Percentiles rank a stretch among this genome's conserved stretches.
Evolutionary conservation across 2,888 invertebrate genomes (phyloP).

Genomic region (Micropterix aruncella): DNA sequence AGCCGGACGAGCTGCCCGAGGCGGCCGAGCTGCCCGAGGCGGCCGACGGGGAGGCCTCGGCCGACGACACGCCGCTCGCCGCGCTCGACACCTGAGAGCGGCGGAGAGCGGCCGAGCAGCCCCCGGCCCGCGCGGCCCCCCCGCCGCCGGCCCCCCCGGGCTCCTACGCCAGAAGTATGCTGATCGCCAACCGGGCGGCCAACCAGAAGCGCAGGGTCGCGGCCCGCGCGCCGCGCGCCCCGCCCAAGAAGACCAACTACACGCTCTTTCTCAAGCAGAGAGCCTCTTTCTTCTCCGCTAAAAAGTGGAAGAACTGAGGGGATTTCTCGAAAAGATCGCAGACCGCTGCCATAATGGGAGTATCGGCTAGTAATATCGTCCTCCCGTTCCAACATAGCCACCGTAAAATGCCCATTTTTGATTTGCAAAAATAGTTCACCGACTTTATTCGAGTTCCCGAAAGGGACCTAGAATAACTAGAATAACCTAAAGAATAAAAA

Average conservation of each 20-base stretch:
- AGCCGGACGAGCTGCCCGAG: constrained; percentile 5
- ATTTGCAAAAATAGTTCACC: no score
- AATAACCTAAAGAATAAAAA: no score
- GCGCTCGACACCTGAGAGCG: constrained; percentile 35
- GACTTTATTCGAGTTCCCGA: no score
- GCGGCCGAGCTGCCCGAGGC: constrained; percentile 22
- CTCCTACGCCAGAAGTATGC: constrained; percentile 15
- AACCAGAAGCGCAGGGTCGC: constrained; percentile 14
- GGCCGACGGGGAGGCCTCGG: constrained; percentile 16
- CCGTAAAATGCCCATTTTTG: no score
- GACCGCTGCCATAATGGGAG: no score
- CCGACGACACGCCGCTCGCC: constrained; percentile 14
- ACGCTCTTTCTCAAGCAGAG: constrained; percentile 36
- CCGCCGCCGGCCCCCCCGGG: neutral
- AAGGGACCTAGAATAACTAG: no score
- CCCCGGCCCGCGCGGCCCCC: no score
- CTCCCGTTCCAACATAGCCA: no score
- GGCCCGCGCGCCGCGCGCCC: constrained; percentile 5
- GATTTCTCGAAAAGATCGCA: no score
- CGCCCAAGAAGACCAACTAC: constrained; percentile 31
- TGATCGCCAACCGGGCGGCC: constrained; percentile 3
- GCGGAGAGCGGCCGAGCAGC: no score
- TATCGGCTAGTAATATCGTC: no score
- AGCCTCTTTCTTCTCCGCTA: constrained; percentile 37
- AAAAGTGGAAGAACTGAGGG: constrained; percentile 37